Conservation (phyloP, 2,113 vertebrate genomes). For the Protobothrops mucrosquamatus region DNA sequence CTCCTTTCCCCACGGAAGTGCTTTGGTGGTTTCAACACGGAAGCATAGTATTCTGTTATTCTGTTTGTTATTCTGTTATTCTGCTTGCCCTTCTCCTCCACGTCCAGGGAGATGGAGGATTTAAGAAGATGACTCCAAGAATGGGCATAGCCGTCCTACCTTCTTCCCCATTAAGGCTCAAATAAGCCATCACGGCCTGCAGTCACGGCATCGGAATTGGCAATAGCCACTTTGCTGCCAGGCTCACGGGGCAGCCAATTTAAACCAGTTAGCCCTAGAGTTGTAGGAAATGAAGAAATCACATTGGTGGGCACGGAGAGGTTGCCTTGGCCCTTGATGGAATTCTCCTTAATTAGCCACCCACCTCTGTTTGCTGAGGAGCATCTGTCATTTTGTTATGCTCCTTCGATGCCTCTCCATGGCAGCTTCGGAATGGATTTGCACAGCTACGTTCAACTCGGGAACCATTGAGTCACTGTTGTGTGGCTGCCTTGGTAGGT, state of each 20-base stretch:
- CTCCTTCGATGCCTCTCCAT: background rate
- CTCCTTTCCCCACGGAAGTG: background rate
- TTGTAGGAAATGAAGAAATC: background rate
- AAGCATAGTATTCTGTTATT: background rate
- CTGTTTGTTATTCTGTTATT: background rate
- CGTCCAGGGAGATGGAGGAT: no score
- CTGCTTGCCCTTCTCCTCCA: background rate
- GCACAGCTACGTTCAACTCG: background rate
- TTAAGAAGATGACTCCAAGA: background rate
- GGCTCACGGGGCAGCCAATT: background rate
- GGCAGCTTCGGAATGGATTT: background rate
- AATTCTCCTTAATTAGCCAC: background rate
- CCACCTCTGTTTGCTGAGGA: background rate
- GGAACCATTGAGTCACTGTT: background rate
- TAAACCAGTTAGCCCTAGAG: background rate
- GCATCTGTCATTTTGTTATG: background rate
- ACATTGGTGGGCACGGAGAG: background rate
- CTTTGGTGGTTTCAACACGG: background rate
- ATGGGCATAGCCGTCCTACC: background rate
- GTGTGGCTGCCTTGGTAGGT: background rate
- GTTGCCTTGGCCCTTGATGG: background rate
- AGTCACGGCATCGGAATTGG: slow-evolving; percentile 26
- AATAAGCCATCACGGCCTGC: slow-evolving; percentile 36
- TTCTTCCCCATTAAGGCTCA: slow-evolving; percentile 42
- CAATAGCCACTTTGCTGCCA: slow-evolving; percentile 6